Evolutionary conservation across 2,797 vertebrate species (phyloP).

Genomic region (Pterois miles): DNA sequence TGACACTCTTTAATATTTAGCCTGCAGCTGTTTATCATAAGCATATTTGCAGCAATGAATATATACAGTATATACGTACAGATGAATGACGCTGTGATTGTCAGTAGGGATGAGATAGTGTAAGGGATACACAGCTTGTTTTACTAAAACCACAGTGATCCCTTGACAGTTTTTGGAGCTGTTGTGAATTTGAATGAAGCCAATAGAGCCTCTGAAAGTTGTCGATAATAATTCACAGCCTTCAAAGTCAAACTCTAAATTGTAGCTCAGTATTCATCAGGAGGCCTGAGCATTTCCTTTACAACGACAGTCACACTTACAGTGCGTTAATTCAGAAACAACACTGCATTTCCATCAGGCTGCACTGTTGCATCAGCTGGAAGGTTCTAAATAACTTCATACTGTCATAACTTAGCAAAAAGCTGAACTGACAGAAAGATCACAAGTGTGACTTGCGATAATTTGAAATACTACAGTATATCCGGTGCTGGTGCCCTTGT

Average conservation of each 20-base stretch:
- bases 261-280: neutral
- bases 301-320: neutral
- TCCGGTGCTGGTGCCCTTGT: neutral
- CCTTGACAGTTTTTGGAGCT: neutral
- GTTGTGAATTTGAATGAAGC: neutral
- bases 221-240: neutral
- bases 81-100: neutral
- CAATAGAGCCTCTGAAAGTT: neutral
- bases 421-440: neutral
- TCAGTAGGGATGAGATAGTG: neutral
- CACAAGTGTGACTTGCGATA: neutral
- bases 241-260: neutral
- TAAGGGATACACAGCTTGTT: neutral
- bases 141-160: neutral
- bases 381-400: neutral
- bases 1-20: constrained; percentile 26
- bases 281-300: neutral
- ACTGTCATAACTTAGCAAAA: neutral
- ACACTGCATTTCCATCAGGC: neutral
- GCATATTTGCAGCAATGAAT: constrained; percentile 3
- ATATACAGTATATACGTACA: neutral
- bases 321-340: neutral
- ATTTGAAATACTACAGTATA: neutral
- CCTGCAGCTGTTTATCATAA: constrained; percentile 19
- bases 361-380: neutral